phyloP scores from a whole-genome alignment of 2,888 invertebrate genomes.

The Nowickia ferox region DNA sequence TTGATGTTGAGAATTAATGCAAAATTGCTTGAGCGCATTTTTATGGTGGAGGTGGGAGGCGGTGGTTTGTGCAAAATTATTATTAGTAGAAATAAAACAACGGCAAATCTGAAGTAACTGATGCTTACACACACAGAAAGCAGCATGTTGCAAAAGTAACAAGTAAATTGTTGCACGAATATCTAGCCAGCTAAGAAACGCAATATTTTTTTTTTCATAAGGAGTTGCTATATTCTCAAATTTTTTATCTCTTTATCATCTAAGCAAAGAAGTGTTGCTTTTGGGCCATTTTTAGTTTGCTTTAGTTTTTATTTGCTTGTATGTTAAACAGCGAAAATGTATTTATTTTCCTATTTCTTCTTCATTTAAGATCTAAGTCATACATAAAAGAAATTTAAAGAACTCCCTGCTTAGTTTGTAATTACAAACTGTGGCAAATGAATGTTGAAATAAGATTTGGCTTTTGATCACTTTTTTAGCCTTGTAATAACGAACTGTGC shows the following conservation, averaged over 20 bases:
- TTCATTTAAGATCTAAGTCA: slow-evolving; percentile 10
- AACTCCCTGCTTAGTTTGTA: slow-evolving; percentile 47
- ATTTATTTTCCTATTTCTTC: neutral
- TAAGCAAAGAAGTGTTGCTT: slow-evolving; percentile 53
- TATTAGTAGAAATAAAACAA: slow-evolving; percentile 7
- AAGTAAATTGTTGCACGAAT: slow-evolving; percentile 65
- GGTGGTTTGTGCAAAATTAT: neutral
- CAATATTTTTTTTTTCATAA: slow-evolving; percentile 50
- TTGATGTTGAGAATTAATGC: slow-evolving; percentile 33
- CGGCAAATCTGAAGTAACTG: slow-evolving; percentile 4
- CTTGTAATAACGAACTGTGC: slow-evolving; percentile 42
- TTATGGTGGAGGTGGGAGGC: slow-evolving; percentile 29
- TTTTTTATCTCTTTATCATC: slow-evolving; percentile 44
- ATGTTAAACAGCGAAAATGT: slow-evolving; percentile 34
- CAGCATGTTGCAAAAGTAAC: slow-evolving; percentile 48
- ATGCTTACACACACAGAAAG: slow-evolving; percentile 37
- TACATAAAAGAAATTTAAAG: neutral
- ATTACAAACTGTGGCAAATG: slow-evolving; percentile 36
- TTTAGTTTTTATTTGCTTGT: slow-evolving; percentile 19
- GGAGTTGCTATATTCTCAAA: slow-evolving; percentile 34
- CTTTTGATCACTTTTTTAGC: neutral
- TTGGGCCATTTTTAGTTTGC: slow-evolving; percentile 41
- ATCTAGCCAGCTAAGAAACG: slow-evolving; percentile 43
- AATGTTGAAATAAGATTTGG: slow-evolving; percentile 18
- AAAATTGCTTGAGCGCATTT: neutral